These are phyloP conservation scores for Ichneumon xanthorius DNA, from an alignment of 2,888 invertebrate species.

Conservation along the genomic window DNA sequence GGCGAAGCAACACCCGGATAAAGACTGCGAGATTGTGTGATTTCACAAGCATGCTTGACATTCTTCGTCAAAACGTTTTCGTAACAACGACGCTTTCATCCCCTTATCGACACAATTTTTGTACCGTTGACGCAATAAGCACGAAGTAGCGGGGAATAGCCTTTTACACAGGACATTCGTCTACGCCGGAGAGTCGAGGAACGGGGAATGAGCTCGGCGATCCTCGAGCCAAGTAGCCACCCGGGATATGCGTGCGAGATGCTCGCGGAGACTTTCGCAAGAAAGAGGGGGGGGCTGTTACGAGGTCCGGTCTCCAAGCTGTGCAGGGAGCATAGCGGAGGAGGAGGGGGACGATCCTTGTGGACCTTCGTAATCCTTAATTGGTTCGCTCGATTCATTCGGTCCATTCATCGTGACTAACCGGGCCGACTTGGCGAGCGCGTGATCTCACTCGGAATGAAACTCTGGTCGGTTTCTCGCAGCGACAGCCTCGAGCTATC, in stretches of 20 bases:
- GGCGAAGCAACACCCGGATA: too few relatives aligned
- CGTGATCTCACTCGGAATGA: slow-evolving; percentile 75
- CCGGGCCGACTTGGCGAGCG: slow-evolving; percentile 68
- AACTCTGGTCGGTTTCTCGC: slow-evolving; percentile 66
- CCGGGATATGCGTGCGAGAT: slow-evolving; percentile 42
- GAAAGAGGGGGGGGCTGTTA: slow-evolving; percentile 28
- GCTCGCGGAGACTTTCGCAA: slow-evolving; percentile 31
- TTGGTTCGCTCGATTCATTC: slow-evolving; percentile 83
- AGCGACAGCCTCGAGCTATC: slow-evolving; percentile 44
- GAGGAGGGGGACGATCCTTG: slow-evolving; percentile 43
- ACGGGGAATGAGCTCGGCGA: slow-evolving; percentile 22
- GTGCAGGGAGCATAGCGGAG: slow-evolving; percentile 45
- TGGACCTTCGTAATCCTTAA: slow-evolving; percentile 80
- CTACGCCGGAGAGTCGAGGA: slow-evolving; percentile 22
- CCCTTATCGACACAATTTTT: neutral
- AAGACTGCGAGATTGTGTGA: too few relatives aligned
- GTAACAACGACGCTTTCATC: neutral
- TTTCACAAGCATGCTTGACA: too few relatives aligned
- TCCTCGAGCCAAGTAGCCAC: slow-evolving; percentile 51
- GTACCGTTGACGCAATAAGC: neutral
- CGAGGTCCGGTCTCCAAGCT: slow-evolving; percentile 32
- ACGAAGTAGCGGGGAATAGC: neutral
- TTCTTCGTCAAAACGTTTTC: neutral
- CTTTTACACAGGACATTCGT: slow-evolving; percentile 31
- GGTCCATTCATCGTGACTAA: slow-evolving; percentile 81